phyloP scores from a whole-genome alignment of 2,113 vertebrate genomes.

The Daboia siamensis region DNA sequence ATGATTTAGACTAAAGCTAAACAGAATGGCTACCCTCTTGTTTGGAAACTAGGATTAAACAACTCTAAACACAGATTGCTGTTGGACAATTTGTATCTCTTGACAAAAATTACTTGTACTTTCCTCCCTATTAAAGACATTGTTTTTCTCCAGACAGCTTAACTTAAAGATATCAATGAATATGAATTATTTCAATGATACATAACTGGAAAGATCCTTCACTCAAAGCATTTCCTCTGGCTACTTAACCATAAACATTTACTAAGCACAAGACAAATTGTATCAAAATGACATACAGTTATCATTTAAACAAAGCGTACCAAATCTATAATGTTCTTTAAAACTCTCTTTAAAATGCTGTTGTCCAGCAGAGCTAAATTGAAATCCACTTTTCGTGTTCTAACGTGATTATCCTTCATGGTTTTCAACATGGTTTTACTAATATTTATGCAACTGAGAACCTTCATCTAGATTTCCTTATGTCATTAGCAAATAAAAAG shows the following conservation, averaged over 20 bases:
- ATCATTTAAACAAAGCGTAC: neutral
- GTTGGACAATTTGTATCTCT: neutral
- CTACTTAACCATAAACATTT: neutral
- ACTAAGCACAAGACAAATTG: neutral
- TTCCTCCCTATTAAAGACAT: neutral
- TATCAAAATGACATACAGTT: neutral
- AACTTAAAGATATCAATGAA: neutral
- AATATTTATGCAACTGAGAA: neutral
- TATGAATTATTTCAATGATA: neutral
- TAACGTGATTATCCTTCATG: neutral
- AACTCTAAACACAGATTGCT: neutral
- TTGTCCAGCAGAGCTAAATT: neutral
- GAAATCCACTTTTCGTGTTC: neutral
- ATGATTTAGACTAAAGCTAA: neutral
- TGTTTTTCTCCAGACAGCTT: neutral
- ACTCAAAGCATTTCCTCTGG: neutral
- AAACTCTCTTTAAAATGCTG: neutral
- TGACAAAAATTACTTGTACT: neutral
- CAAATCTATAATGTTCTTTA: neutral
- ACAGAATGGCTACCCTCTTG: neutral
- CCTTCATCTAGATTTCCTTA: neutral
- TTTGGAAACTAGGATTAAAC: neutral
- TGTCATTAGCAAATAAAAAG: neutral
- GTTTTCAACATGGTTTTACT: neutral
- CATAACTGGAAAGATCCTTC: neutral